These are phyloP conservation scores for Cygnus buccinator DNA, from an alignment of 2,113 vertebrate species.

Conservation along the genomic window DNA sequence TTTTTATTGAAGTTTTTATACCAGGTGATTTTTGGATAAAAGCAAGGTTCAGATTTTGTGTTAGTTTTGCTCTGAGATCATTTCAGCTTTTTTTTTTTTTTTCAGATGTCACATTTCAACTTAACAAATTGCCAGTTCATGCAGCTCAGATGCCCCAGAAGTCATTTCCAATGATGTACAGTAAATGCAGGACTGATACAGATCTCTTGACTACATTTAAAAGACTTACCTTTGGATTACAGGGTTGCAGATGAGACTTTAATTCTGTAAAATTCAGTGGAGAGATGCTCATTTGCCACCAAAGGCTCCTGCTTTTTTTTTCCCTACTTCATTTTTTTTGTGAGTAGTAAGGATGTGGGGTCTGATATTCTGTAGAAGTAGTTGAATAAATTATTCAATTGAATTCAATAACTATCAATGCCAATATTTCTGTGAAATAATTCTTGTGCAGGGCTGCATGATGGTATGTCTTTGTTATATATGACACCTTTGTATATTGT, in stretches of 20 bases:
- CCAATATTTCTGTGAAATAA: conserved; percentile 25
- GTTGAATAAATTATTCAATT: neutral
- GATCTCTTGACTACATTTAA: conserved; percentile 32
- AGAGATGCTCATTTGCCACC: neutral
- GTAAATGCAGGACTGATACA: conserved; percentile 17
- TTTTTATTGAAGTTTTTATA: neutral
- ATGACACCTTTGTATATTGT: neutral
- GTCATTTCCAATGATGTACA: neutral
- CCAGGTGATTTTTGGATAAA: neutral
- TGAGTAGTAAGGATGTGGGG: neutral
- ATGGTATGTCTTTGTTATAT: neutral
- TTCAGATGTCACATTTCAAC: conserved; percentile 15
- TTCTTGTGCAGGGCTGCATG: neutral
- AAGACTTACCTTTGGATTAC: conserved; percentile 12
- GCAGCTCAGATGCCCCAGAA: neutral
- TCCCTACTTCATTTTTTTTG: neutral
- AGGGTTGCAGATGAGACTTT: neutral
- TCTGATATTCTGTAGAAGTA: neutral
- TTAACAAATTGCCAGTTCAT: neutral
- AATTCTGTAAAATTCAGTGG: neutral
- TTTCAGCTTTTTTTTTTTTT: neutral
- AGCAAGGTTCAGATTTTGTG: neutral
- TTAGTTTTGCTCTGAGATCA: neutral
- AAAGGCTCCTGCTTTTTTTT: neutral
- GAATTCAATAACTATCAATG: neutral